Percentiles rank a stretch among this genome's conserved stretches.
These are phyloP conservation scores for Anguilla japonica DNA, from an alignment of 2,113 vertebrate species.

Conservation along the genomic window DNA sequence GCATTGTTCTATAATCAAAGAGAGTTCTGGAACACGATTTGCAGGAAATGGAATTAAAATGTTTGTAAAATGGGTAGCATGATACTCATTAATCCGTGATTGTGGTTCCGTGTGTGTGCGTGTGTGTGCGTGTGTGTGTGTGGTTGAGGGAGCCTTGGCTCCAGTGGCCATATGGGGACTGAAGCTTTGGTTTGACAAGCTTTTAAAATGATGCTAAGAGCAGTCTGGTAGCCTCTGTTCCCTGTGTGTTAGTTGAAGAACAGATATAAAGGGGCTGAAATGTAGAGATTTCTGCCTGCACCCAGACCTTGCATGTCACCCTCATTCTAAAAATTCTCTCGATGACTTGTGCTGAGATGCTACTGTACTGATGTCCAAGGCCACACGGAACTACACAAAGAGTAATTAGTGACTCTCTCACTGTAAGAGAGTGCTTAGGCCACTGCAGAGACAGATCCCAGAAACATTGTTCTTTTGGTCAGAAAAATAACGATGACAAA, in stretches of 20 bases:
- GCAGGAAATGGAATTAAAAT: conserved; percentile 53
- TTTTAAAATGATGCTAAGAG: not conserved
- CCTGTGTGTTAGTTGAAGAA: not conserved
- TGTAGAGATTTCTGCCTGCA: not conserved
- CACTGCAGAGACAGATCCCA: too few species aligned
- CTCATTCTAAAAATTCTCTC: not conserved
- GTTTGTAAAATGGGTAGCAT: conserved; percentile 63
- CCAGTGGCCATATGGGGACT: not conserved
- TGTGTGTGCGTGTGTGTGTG: not conserved
- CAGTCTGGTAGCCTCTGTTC: not conserved
- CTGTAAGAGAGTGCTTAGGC: too few species aligned
- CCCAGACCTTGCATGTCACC: not conserved
- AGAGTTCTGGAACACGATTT: not conserved
- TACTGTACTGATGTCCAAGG: too few species aligned
- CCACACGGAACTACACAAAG: too few species aligned
- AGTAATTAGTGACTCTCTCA: too few species aligned
- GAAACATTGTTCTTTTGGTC: too few species aligned
- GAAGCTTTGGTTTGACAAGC: not conserved
- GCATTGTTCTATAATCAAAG: conserved; percentile 69
- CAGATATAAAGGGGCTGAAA: not conserved
- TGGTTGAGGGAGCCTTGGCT: not conserved
- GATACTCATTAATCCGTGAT: conserved; percentile 58
- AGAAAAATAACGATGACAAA: too few species aligned
- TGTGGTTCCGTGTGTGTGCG: not conserved
- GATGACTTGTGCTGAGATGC: too few species aligned